Conservation (phyloP, 2,797 vertebrate species). For the Liasis olivaceus region DNA sequence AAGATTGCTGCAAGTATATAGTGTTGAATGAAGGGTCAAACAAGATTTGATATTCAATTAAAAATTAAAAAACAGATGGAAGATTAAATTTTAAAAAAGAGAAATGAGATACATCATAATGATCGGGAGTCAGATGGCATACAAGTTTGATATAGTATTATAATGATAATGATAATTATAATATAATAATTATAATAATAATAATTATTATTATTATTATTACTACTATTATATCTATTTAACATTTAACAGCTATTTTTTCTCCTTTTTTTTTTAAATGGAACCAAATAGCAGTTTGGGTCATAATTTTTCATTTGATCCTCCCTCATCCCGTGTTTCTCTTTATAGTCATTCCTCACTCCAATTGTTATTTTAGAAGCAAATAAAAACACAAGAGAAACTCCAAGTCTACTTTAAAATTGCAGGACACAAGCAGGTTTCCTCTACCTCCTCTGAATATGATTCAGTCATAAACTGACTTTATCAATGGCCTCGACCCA, state of each 20-base stretch:
- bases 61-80: not conserved
- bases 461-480: not conserved
- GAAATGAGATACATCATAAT: not conserved
- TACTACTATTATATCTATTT: not conserved
- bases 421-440: not conserved
- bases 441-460: not conserved
- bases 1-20: not conserved
- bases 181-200: not conserved
- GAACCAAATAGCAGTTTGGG: not conserved
- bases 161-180: too few relatives aligned
- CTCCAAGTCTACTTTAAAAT: not conserved
- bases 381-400: not conserved
- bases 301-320: not conserved
- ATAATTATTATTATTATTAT: too few relatives aligned
- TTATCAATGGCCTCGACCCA: not conserved
- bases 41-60: not conserved
- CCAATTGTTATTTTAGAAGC: not conserved
- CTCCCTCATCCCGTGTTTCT: not conserved
- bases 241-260: not conserved
- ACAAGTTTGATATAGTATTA: not conserved
- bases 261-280: not conserved
- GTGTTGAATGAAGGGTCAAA: not conserved
- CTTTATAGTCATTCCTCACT: not conserved
- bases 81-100: not conserved
- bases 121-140: not conserved